Evolutionary conservation across 1,140 invertebrate species (phyloP), one percentile per base, ranked within the genome.

Genomic region (Rhopalosiphum maidis): DNA sequence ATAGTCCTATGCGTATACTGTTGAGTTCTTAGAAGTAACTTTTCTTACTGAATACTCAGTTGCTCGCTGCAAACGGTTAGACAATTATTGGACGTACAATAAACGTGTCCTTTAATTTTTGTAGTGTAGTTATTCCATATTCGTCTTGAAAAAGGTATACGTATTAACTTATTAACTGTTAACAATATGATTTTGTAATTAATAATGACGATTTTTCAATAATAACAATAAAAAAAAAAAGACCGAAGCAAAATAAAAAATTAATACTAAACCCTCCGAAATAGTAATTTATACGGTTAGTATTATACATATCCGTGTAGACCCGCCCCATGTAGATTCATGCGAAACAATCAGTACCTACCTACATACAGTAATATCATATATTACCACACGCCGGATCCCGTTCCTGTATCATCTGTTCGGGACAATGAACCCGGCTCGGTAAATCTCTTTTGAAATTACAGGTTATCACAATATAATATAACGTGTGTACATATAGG

Each of bases 361-460:
- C 48, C 15, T 68, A 68, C 60, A 30, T 55, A 55, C 18, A 68
- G 60, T n/a, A 68, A 77, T 77, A 77, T 35, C 60, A 77, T 77
- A 77, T n/a, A 35, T 77, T 77, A 77, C 60, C 11, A 77, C n/a
- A 11, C 15, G 15, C 60, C 60, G 60, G 60, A 77, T 77, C 60
- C 60, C 60, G 30, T 77, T 77, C n/a, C 30, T 77, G 15, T 2
- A 77, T 35, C n/a, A 77, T 77, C 60, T 77, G 60, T 77, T 77
- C 60, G 60, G 60, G 60, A 77, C 60, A n/a, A 77, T 77, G 60
- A 77, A 77, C 60, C n/a, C 60, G n/a, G 18, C 30, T 77, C 60
- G 30, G 60, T 77, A n/a, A 77, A 77, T 77, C n/a, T 77, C 60
- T 77, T 77, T n/a, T n/a, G 60, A 77, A 77, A 77, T 77, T 77